These are phyloP conservation scores for Sympetrum striolatum DNA, from an alignment of 2,888 invertebrate genomes.

Conservation along the genomic window DNA sequence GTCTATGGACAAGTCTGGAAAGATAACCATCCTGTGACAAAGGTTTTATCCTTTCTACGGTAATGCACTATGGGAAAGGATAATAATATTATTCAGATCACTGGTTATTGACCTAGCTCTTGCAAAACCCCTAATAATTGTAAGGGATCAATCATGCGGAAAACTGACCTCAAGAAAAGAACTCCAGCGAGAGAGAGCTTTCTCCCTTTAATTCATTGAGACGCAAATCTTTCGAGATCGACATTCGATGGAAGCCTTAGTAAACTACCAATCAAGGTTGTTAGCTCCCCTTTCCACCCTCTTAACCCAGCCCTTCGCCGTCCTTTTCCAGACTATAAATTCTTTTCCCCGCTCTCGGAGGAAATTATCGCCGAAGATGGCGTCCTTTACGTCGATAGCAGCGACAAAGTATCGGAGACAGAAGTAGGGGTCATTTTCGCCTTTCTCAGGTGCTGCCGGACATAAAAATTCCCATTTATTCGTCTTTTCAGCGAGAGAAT, in stretches of 20 bases:
- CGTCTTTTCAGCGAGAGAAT: neutral
- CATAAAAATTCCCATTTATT: neutral
- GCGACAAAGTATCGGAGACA: neutral
- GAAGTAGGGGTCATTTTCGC: neutral
- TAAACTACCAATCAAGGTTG: neutral
- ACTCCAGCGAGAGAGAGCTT: too few relatives aligned
- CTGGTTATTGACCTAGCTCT: too few relatives aligned
- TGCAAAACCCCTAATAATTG: too few relatives aligned
- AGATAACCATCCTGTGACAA: too few relatives aligned
- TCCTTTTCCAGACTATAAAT: neutral
- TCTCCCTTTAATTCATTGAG: neutral
- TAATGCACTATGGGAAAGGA: too few relatives aligned
- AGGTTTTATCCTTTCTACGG: too few relatives aligned
- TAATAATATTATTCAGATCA: too few relatives aligned
- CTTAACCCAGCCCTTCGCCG: neutral
- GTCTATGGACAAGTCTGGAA: too few relatives aligned
- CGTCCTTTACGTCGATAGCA: neutral
- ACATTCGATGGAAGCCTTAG: conserved; percentile 7
- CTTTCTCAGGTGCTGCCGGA: neutral
- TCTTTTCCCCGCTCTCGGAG: neutral
- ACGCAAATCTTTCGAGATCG: neutral
- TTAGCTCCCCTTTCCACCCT: neutral
- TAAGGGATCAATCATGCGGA: too few relatives aligned
- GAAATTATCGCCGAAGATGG: too few relatives aligned
- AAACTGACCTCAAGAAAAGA: neutral